Conservation (phyloP, 2,113 vertebrate species). For the Macquaria australasica region DNA sequence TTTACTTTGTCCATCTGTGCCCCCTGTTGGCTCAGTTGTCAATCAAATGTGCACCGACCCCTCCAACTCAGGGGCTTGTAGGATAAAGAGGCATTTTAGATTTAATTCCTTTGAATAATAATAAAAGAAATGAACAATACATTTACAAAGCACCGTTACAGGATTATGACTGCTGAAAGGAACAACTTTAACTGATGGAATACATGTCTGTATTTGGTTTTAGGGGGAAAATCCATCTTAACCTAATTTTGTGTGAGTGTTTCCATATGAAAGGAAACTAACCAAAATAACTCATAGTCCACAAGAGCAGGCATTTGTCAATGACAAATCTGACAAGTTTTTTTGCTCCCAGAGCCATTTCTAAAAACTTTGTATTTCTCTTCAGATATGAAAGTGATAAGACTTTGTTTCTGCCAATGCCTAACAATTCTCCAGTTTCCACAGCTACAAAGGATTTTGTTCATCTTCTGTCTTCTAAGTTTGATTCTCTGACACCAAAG, state of each 20-base stretch:
- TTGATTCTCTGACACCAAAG: neutral
- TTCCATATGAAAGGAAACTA: constrained; percentile 1
- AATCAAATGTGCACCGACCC: too few species aligned
- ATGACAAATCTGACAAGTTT: constrained; percentile 3
- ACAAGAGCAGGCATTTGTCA: constrained; percentile 3
- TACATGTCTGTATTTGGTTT: neutral
- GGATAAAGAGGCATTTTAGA: too few species aligned
- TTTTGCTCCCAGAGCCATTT: neutral
- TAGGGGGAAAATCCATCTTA: constrained; percentile 10
- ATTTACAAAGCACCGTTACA: neutral
- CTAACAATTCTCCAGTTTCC: neutral
- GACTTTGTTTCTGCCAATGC: neutral
- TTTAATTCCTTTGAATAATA: neutral
- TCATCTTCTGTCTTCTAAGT: neutral
- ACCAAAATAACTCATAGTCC: neutral
- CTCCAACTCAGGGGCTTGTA: too few species aligned
- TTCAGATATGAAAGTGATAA: neutral
- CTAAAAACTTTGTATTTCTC: neutral
- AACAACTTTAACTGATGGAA: neutral
- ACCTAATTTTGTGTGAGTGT: constrained; percentile 6
- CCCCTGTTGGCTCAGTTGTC: too few species aligned
- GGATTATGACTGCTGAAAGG: neutral
- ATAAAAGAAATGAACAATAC: neutral
- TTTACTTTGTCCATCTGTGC: too few species aligned
- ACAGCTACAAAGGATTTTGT: constrained; percentile 23